Evolutionary conservation across 2,113 vertebrate species (phyloP), one percentile per base, ranked within the genome.

Genomic region (Rutilus rutilus): DNA sequence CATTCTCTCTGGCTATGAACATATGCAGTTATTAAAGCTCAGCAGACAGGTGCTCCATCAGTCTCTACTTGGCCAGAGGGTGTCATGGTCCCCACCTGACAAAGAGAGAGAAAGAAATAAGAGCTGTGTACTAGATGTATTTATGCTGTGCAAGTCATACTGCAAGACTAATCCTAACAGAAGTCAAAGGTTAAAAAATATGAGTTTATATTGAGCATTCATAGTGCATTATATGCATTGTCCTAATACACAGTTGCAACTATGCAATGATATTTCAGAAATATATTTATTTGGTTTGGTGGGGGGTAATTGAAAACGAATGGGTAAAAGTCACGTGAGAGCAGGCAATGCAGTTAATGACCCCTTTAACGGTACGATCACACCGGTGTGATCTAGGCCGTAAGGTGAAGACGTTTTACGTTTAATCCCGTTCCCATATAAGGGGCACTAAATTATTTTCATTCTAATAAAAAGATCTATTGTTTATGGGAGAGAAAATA

Each of bases 21-120:
- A 80, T 15, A 80, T 47, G 39, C 78, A 80, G 59, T 80, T 80
- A 80, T 80, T 80, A 80, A 47, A 80, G 78, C 25, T 64, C 25
- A 47, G 15, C 39, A 47, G 78, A 80, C 78, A 80, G 59, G 78
- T 64, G 60, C 78, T 80, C 15, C n/a, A 64, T 80, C 78, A 64
- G 36, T 62, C 78, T 27, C 4, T 47, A 45, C 78, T 45, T 80
- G 59, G 14, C 78, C 59, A 30, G n/a, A 64, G 78, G 78, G 59
- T 27, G 25, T 42, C 39, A 27, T 64, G 59, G 57, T 80, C 59
- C 59, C 78, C 59, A 80, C 3, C 45, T 11, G 30, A 54, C 60
- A 85, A 25, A 10, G 11, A 85, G 27, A 78, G 42, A 39, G 15
- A 85, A 83, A 52, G 7, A 50, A 67, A 36, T 75, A 45, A 85